These are phyloP conservation scores for Eciton burchellii DNA, from an alignment of 1,140 invertebrate species.

Conservation along the genomic window DNA sequence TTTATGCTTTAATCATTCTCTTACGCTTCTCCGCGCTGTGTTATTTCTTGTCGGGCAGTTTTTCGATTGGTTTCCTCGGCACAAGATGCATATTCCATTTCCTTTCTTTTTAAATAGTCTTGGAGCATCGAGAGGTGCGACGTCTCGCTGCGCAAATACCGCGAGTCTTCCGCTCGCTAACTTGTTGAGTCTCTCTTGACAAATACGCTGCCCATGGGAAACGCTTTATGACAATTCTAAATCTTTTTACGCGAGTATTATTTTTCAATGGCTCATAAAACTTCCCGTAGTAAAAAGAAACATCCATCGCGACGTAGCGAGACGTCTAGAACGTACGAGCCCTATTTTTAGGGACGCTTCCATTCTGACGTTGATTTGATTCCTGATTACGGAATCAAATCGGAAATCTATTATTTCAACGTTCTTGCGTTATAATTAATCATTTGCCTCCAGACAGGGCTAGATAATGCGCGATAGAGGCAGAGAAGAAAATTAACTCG, in stretches of 20 bases:
- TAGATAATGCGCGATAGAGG: background rate
- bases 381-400: background rate
- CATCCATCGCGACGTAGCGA: background rate
- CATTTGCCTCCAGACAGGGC: background rate
- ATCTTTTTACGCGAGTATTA: slow-evolving; percentile 55
- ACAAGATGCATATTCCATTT: background rate
- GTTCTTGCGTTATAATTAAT: background rate
- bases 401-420: background rate
- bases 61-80: background rate
- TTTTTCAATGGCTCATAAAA: slow-evolving; percentile 48
- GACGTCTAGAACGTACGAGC: slow-evolving; percentile 1
- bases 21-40: background rate
- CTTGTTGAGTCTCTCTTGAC: slow-evolving; percentile 77
- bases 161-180: slow-evolving; percentile 73
- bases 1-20: background rate
- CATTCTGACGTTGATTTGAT: slow-evolving; percentile 23
- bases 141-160: slow-evolving; percentile 60
- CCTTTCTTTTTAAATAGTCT: slow-evolving; percentile 12
- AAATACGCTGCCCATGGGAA: slow-evolving; percentile 57
- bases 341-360: background rate
- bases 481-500: slow-evolving; percentile 11
- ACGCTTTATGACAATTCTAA: slow-evolving; percentile 53
- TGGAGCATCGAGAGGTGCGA: slow-evolving; percentile 12
- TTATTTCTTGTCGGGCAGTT: slow-evolving; percentile 5
- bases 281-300: slow-evolving; percentile 17